Percentiles rank a stretch among this genome's conserved stretches.
Evolutionary conservation across 1,140 invertebrate species (phyloP).

Genomic region (Drosophila malerkotliana): DNA sequence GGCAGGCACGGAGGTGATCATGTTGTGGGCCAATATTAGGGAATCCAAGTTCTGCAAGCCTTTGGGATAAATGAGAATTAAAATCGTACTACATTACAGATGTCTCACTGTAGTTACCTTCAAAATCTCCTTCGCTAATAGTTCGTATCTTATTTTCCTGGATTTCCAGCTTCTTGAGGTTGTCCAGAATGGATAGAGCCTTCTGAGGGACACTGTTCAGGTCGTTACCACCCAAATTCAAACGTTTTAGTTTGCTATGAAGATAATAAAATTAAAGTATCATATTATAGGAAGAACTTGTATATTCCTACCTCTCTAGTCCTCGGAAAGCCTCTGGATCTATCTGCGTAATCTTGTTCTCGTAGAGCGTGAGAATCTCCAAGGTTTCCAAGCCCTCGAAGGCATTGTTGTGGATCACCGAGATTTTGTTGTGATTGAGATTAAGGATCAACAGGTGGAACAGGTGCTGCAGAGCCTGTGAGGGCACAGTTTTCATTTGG

Average conservation of each 20-base stretch:
- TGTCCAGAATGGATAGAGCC: constrained; percentile 90
- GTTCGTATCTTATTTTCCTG: constrained; percentile 92
- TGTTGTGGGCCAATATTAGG: constrained; percentile 93
- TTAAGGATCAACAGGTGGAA: constrained; percentile 93
- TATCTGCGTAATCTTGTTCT: constrained; percentile 91
- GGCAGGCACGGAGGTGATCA: constrained; percentile 89
- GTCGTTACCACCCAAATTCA: constrained; percentile 94
- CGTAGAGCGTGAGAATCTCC: constrained; percentile 94
- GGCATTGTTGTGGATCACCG: constrained; percentile 89
- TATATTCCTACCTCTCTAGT: constrained; percentile 89
- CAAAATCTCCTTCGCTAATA: constrained; percentile 92
- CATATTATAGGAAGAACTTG: not conserved
- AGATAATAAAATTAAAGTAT: not conserved
- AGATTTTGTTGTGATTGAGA: constrained; percentile 94
- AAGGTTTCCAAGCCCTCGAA: constrained; percentile 93
- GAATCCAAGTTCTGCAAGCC: constrained; percentile 92
- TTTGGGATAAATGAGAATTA: constrained; percentile 63
- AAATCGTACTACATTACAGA: not conserved
- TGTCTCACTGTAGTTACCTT: constrained; percentile 86
- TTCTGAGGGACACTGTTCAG: constrained; percentile 90
- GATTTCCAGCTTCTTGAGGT: constrained; percentile 93
- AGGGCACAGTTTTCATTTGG: constrained; percentile 90
- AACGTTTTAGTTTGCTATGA: constrained; percentile 90
- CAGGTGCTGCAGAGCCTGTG: constrained; percentile 90
- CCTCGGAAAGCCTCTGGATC: constrained; percentile 93